Conservation (phyloP, 2,113 vertebrate species). For the Gobio gobio region DNA sequence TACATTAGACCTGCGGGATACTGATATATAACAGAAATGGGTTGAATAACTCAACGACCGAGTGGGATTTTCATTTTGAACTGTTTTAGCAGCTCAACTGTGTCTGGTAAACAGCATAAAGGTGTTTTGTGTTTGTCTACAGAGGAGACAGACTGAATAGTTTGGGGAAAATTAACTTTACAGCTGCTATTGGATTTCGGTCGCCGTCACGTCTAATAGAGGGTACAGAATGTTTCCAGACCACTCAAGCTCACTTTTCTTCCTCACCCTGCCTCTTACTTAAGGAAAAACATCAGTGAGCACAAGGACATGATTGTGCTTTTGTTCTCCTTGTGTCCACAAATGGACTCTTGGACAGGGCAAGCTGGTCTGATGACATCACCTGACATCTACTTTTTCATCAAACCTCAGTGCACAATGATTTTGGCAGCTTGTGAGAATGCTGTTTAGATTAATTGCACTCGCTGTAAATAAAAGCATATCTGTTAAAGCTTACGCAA, state of each 20-base stretch:
- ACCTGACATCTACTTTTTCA: not conserved
- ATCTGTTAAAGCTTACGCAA: conserved; percentile 22
- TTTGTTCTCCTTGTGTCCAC: conserved; percentile 9
- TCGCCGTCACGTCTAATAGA: not conserved
- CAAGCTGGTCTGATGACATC: conserved; percentile 13
- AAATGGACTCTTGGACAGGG: conserved; percentile 4
- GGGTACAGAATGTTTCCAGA: not conserved
- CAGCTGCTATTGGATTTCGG: conserved; percentile 1
- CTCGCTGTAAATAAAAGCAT: not conserved
- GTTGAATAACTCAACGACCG: not conserved
- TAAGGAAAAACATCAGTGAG: not conserved
- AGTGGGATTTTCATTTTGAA: not conserved
- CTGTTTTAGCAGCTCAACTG: not conserved
- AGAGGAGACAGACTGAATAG: not conserved
- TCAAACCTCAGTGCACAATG: not conserved
- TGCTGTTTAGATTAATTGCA: not conserved
- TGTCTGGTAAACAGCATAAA: not conserved
- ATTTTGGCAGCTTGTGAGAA: conserved; percentile 20
- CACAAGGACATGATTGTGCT: not conserved
- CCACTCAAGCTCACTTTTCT: not conserved
- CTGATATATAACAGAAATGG: conserved; percentile 18
- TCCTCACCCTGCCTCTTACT: not conserved
- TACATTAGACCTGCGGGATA: not conserved
- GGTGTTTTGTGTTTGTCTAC: conserved; percentile 1
- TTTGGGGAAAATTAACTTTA: conserved; percentile 27